These are phyloP conservation scores for Euplagia quadripunctaria DNA, from an alignment of 2,888 invertebrate genomes.

Conservation along the genomic window DNA sequence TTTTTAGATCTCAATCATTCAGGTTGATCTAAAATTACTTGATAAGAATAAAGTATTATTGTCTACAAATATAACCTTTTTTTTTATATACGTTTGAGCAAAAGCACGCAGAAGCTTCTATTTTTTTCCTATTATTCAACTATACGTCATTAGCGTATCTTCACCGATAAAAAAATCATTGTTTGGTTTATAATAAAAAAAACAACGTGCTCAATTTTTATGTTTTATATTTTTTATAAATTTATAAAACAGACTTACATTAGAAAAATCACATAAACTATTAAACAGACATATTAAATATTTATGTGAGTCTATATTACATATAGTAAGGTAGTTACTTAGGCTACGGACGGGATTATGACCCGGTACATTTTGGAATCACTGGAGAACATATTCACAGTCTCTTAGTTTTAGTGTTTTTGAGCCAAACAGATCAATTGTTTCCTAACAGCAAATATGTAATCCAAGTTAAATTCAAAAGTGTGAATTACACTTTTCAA, in stretches of 20 bases:
- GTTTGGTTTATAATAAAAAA: conserved; percentile 18
- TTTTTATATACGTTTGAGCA: background rate
- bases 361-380: conserved; percentile 85
- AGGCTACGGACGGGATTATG: conserved; percentile 86
- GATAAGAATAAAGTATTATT: background rate
- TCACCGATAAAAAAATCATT: background rate
- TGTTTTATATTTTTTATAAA: conserved; percentile 78
- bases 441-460: conserved; percentile 70
- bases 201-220: conserved; percentile 55
- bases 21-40: background rate
- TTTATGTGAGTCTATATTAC: conserved; percentile 88
- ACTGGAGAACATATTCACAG: conserved; percentile 80
- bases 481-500: conserved; percentile 70
- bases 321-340: conserved; percentile 85
- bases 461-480: conserved; percentile 54
- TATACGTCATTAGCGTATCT: background rate
- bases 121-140: background rate
- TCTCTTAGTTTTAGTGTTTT: conserved; percentile 36
- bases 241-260: conserved; percentile 87
- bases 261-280: conserved; percentile 86
- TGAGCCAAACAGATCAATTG: conserved; percentile 24
- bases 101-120: background rate
- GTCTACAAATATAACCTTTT: background rate
- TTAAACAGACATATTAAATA: conserved; percentile 87
- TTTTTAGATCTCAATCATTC: background rate